Evolutionary conservation across 2,797 vertebrate species (phyloP).

Genomic region (Gymnoscopelus braueri): DNA sequence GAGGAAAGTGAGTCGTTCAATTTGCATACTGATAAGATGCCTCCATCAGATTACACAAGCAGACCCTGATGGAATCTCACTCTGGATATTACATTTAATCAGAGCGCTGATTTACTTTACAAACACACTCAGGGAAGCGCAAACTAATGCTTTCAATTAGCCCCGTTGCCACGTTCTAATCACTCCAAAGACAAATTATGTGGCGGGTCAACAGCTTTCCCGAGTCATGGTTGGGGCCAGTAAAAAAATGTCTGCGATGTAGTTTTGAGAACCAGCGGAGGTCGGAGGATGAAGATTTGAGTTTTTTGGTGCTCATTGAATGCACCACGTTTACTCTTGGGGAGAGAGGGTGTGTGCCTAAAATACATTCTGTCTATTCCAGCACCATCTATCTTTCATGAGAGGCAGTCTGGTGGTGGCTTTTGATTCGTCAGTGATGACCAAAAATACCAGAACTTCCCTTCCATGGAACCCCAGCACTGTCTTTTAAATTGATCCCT

Average conservation of each 20-base stretch:
- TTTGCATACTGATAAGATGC: conserved; percentile 77
- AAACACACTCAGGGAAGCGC: conserved; percentile 79
- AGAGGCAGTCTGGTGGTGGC: conserved; percentile 30
- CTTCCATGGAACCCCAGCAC: conserved; percentile 43
- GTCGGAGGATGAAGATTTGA: conserved; percentile 8
- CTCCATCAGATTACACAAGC: conserved; percentile 59
- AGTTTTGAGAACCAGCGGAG: not conserved
- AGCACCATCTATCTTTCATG: conserved; percentile 68
- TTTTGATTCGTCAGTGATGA: conserved; percentile 57
- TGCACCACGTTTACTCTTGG: conserved; percentile 30
- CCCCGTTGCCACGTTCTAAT: conserved; percentile 75
- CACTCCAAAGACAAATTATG: conserved; percentile 76
- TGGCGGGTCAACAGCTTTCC: conserved; percentile 67
- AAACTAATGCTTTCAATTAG: conserved; percentile 78
- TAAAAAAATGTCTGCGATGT: conserved; percentile 19
- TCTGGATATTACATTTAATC: conserved; percentile 79
- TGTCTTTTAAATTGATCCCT: conserved; percentile 65
- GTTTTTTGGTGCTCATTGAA: conserved; percentile 17
- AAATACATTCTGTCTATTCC: conserved; percentile 49
- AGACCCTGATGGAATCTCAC: conserved; percentile 59
- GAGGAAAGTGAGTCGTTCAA: conserved; percentile 76
- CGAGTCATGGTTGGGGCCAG: conserved; percentile 55
- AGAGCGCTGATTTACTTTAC: conserved; percentile 79
- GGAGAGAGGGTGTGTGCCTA: conserved; percentile 22
- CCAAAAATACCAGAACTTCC: not conserved